A percentile compares a stretch with the other conserved stretches of the same genome.
Evolutionary conservation across 2,797 vertebrate species (phyloP).

Genomic region (Danio aesculapii): DNA sequence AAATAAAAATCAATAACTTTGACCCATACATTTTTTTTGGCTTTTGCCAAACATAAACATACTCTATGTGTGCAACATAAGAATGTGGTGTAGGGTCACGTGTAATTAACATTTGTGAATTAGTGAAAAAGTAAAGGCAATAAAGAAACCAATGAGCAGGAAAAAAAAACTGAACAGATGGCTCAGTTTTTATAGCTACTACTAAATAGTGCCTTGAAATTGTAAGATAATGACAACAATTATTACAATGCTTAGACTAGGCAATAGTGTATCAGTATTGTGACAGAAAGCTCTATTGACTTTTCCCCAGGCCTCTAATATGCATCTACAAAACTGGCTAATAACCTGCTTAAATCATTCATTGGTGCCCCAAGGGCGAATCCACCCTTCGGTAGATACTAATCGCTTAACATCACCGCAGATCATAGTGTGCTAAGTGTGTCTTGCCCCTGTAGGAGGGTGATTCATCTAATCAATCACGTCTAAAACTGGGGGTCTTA

Average conservation of each 20-base stretch:
- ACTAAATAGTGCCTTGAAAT: not conserved
- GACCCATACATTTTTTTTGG: too few relatives aligned
- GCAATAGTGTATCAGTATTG: constrained; percentile 4
- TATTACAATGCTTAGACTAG: not conserved
- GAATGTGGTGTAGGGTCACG: too few relatives aligned
- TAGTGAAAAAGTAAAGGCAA: not conserved
- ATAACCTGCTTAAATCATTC: constrained; percentile 44
- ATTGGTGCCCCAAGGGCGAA: constrained; percentile 42
- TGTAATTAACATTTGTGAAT: not conserved
- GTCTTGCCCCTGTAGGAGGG: constrained; percentile 29
- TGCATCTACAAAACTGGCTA: constrained; percentile 27
- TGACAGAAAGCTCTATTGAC: constrained; percentile 9
- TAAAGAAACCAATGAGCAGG: not conserved
- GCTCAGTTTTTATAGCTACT: not conserved
- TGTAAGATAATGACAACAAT: not conserved
- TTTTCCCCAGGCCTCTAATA: not conserved
- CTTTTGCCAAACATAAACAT: too few relatives aligned
- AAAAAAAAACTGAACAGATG: not conserved
- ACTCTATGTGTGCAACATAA: too few relatives aligned
- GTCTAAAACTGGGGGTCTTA: constrained; percentile 17
- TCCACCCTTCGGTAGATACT: constrained; percentile 43
- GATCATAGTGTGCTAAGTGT: constrained; percentile 44
- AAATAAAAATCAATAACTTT: too few relatives aligned
- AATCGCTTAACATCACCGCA: constrained; percentile 40
- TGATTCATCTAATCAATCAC: constrained; percentile 34